Conservation (phyloP, 2,113 vertebrate genomes). For the Regulus satrapa region DNA sequence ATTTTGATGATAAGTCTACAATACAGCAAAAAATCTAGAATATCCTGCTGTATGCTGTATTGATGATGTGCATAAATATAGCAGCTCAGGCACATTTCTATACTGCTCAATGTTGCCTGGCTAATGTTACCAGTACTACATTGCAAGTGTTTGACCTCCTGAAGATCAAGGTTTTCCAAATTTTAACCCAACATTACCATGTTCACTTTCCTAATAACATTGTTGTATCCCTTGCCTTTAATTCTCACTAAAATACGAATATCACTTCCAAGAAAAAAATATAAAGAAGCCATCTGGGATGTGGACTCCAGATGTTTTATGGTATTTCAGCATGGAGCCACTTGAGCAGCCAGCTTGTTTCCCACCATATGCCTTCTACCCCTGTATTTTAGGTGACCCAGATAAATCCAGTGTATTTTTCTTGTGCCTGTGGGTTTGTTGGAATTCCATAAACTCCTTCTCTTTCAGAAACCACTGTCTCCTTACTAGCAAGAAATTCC, state of each 20-base stretch:
- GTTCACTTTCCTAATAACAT: neutral
- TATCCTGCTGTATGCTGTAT: neutral
- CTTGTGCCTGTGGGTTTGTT: neutral
- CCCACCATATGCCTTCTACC: neutral
- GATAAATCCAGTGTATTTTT: neutral
- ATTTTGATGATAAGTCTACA: neutral
- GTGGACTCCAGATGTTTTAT: neutral
- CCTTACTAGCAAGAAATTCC: neutral
- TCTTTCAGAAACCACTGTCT: neutral
- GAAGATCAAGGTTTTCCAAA: neutral
- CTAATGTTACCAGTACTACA: neutral
- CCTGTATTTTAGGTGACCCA: neutral
- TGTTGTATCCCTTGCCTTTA: neutral
- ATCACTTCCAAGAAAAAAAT: neutral
- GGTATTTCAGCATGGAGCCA: neutral
- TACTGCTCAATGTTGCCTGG: neutral
- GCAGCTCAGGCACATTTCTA: neutral
- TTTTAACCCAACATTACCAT: neutral
- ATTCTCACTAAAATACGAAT: neutral
- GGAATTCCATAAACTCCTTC: neutral
- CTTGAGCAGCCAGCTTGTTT: neutral
- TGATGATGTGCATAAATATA: neutral
- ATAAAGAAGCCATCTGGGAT: neutral
- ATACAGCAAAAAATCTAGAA: neutral
- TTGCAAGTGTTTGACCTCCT: neutral